phyloP scores from a whole-genome alignment of 2,888 invertebrate species.

The Allygus modestus region DNA sequence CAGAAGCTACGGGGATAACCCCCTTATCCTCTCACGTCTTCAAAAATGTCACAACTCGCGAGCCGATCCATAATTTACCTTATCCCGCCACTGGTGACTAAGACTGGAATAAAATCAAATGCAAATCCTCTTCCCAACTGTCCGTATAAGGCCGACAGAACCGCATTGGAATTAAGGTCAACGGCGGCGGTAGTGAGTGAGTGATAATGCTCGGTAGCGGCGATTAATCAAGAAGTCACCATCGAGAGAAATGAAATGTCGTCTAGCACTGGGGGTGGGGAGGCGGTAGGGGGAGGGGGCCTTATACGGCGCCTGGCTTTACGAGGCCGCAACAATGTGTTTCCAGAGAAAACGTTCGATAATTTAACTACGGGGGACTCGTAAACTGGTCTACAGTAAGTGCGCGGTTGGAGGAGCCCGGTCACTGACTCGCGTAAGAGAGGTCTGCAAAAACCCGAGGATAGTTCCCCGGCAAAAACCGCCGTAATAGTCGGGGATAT shows the following conservation, averaged over 20 bases:
- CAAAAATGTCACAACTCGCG: no score
- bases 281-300: background rate
- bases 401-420: constrained; percentile 40
- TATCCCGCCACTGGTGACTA: background rate
- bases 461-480: constrained; percentile 5
- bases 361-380: constrained; percentile 61
- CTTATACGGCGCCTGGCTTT: constrained; percentile 61
- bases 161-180: constrained; percentile 20
- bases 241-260: background rate
- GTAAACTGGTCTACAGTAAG: constrained; percentile 56
- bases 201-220: constrained; percentile 9
- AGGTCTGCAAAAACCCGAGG: constrained; percentile 38
- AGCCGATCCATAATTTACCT: background rate
- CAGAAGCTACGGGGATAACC: no score
- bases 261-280: background rate
- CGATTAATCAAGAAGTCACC: constrained; percentile 36
- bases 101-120: background rate
- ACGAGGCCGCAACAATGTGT: constrained; percentile 63
- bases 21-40: no score
- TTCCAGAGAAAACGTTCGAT: constrained; percentile 63
- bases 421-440: constrained; percentile 56
- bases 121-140: background rate
- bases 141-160: constrained; percentile 9
- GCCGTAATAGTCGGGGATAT: background rate
- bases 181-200: background rate